Base-by-base conservation (phyloP, 2,113 vertebrate genomes). In the Setophaga coronata region DNA sequence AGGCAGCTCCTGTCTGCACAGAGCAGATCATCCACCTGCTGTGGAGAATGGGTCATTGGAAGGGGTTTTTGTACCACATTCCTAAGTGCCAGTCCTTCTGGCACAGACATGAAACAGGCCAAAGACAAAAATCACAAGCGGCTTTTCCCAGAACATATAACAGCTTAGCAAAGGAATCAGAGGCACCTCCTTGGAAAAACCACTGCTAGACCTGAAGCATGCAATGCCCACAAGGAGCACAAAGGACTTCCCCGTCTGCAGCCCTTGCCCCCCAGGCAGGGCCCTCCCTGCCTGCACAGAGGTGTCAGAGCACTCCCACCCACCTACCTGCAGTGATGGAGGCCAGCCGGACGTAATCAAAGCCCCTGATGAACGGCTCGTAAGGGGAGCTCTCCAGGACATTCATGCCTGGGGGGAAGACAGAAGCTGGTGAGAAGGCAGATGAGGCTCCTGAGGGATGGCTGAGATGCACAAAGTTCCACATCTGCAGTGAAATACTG, bases 341-440 rank as follows among this genome's bases (percentile, higher is more conserved):
- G 5, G 99, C 99, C 98, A 99, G 97, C 5, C 99, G 98, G 7
- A 99, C 99, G 5, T 99, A 99, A 91, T 99, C 98, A 2, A 98
- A 99, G 64, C 98, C 99, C 53, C 98, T 97, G 94, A 99, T 91
- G 79, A 99, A 98, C 0, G 98, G 98, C 66, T 99, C 99, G 0
- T 99, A 99, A 1, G 99, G 99, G 71, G 98, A 99, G n/a, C 96
- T 98, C 95, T 99, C 99, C 98, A 99, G 97, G 61, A 99, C 97
- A 29, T 98, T 99, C 93, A 99, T 98, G 38, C 99, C 99, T 99
- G 96, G 7, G 18, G 65, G 67, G 82, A 89, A 89, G 65, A 94
- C 26, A 84, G 24, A 43, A 51, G 21, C 1, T 33, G 26, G 45
- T 91, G 56, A 91, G 93, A 62, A 66, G 66, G 42, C 54, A 84